A percentile compares a stretch with the other conserved stretches of the same genome.
phyloP scores from a whole-genome alignment of 2,888 invertebrate genomes.

The Drosophila koepferae region DNA sequence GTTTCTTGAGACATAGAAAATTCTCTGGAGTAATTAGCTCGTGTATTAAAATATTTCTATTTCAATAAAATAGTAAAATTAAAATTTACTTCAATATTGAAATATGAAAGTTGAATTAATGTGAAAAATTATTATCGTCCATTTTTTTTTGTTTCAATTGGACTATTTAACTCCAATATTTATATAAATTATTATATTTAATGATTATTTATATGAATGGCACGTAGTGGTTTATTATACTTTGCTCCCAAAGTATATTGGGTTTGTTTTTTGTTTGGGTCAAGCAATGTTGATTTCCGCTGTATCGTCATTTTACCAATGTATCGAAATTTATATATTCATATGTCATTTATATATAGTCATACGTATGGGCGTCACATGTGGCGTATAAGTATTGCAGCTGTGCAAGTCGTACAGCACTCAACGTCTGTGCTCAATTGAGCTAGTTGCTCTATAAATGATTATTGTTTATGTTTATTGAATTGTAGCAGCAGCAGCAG shows the following conservation, averaged over 20 bases:
- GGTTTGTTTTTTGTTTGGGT: neutral
- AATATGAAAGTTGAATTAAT: neutral
- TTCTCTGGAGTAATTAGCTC: too few species aligned
- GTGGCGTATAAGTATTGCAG: slow-evolving; percentile 47
- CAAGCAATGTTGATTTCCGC: slow-evolving; percentile 33
- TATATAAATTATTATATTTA: too few species aligned
- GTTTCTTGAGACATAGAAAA: neutral
- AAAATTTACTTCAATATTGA: too few species aligned
- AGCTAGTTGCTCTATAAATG: slow-evolving; percentile 27
- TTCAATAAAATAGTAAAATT: too few species aligned
- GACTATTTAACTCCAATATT: too few species aligned
- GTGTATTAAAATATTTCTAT: too few species aligned
- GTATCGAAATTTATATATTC: neutral
- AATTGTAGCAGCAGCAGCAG: slow-evolving; percentile 30
- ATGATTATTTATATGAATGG: too few species aligned
- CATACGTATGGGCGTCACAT: slow-evolving; percentile 6
- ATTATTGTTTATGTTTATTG: slow-evolving; percentile 41
- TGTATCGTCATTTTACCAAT: slow-evolving; percentile 22
- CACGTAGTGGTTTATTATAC: too few species aligned
- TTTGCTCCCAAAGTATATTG: neutral
- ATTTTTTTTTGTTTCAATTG: neutral
- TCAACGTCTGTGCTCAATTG: slow-evolving; percentile 38
- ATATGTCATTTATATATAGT: neutral
- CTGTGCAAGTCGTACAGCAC: slow-evolving; percentile 11
- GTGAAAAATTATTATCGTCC: neutral